Conservation (phyloP, 1,140 invertebrate genomes). For the Drosophila grimshawi region DNA sequence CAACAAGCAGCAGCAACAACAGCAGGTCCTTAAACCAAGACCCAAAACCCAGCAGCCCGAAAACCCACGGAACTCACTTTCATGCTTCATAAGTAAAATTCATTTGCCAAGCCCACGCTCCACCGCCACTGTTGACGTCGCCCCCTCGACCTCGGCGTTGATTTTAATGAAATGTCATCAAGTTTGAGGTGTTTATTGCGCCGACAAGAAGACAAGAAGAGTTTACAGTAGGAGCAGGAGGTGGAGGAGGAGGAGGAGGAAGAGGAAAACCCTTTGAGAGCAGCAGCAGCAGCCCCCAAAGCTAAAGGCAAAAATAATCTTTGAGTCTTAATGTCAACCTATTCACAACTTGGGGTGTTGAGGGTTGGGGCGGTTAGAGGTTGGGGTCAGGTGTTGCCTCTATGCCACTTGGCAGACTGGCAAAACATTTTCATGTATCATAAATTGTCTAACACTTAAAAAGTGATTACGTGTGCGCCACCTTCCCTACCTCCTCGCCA, state of each 20-base stretch:
- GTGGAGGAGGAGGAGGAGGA: background rate
- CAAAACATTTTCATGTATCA: conserved; percentile 80
- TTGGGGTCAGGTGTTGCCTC: conserved; percentile 32
- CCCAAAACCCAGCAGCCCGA: conserved; percentile 30
- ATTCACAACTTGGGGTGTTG: background rate
- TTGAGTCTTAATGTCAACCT: conserved; percentile 68
- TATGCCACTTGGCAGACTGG: conserved; percentile 7
- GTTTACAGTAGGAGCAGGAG: background rate
- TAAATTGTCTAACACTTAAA: conserved; percentile 83
- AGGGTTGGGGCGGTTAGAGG: background rate
- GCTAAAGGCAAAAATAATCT: conserved; percentile 63
- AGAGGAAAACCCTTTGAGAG: conserved; percentile 66
- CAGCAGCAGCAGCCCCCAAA: conserved; percentile 8
- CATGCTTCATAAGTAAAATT: conserved; percentile 81
- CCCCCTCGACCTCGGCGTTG: conserved; percentile 37
- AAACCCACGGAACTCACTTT: conserved; percentile 72
- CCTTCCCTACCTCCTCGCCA: background rate
- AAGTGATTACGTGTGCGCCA: conserved; percentile 79
- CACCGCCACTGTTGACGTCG: background rate
- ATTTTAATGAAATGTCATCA: conserved; percentile 84
- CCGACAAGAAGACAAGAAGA: conserved; percentile 61
- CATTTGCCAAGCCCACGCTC: conserved; percentile 62
- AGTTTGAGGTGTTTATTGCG: conserved; percentile 84
- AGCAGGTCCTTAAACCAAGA: conserved; percentile 10
- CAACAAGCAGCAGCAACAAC: conserved; percentile 4